Evolutionary conservation across 2,888 invertebrate genomes (phyloP), one percentile per base, ranked within the genome.

Genomic region (Notodonta ziczac): DNA sequence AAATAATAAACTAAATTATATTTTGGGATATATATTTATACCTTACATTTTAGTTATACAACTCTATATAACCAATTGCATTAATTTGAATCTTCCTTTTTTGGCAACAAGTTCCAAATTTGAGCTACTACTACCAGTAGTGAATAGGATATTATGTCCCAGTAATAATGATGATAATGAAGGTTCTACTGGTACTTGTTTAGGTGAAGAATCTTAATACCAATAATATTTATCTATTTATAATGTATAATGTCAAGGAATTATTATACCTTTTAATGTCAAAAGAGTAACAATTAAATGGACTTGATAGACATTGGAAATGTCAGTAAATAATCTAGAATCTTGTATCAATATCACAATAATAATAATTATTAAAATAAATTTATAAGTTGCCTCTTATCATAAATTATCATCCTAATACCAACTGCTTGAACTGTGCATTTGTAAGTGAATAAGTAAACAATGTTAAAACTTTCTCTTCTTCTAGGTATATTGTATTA

Each of bases 381-480:
- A 46, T 46, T 13, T 46, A 10, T 46, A 13, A 46, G 5, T 10
- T 46, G 46, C n/a, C n/a, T n/a, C 13, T n/a, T n/a, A 46, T n/a
- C 13, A n/a, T 9, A 9, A 42, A 42, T 12, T 3, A 12, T 42
- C 4, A 35, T 42, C 24, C 24, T 24, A 24, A 46, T n/a, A 6
- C 5, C 10, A 5, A 46, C 13, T n/a, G n/a, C 24, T 24, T 24
- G 24, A 24, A 24, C 24, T 46, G 46, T 46, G 46, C 16, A 14
- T 50, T 50, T 24, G 14, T 50, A 53, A 51, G 58, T 71, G 63
- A 61, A 58, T 67, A 67, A 71, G 70, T 69, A 75, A 72, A 81
- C 74, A 77, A 70, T 64, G 61, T 32, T 55, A 65, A 71, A 71
- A 82, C 83, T 84, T 85, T 84, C 82, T 83, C 77, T 76, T 74